Percentiles rank a stretch among this genome's conserved stretches.
Evolutionary conservation across 2,797 vertebrate species (phyloP).

Genomic region (Graptemys geographica): DNA sequence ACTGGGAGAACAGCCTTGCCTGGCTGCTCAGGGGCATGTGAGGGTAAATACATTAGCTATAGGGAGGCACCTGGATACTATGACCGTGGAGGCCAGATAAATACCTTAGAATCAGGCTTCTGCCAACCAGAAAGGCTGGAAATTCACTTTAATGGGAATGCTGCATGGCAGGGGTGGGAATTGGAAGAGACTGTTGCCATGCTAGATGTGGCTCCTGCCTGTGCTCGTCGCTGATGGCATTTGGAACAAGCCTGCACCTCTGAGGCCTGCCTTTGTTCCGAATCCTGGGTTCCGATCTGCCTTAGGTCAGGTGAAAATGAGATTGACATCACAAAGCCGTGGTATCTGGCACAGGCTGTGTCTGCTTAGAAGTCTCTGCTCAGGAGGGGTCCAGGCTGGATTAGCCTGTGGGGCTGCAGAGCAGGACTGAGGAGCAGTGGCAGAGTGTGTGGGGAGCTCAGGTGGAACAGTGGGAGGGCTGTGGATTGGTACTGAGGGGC

Average conservation of each 20-base stretch:
- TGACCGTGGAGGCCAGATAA: background rate
- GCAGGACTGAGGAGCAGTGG: background rate
- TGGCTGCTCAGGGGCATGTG: background rate
- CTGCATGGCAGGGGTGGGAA: background rate
- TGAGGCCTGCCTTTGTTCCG: background rate
- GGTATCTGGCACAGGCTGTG: background rate
- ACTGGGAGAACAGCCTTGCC: background rate
- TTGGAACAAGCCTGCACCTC: background rate
- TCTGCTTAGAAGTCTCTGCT: background rate
- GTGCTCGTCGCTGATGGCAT: background rate
- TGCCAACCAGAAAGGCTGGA: background rate
- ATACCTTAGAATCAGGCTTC: background rate
- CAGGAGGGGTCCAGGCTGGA: background rate
- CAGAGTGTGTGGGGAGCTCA: fast-evolving
- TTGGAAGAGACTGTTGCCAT: background rate
- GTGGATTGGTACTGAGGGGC: background rate
- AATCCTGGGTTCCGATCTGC: background rate
- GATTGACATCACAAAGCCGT: background rate
- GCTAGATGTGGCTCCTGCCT: background rate
- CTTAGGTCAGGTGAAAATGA: background rate
- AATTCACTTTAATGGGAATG: background rate
- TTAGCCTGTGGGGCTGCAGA: background rate
- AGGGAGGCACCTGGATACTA: background rate
- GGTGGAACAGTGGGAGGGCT: background rate
- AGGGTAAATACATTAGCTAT: background rate